Base-by-base conservation (phyloP, 2,888 invertebrate genomes). In the Pyralis farinalis region DNA sequence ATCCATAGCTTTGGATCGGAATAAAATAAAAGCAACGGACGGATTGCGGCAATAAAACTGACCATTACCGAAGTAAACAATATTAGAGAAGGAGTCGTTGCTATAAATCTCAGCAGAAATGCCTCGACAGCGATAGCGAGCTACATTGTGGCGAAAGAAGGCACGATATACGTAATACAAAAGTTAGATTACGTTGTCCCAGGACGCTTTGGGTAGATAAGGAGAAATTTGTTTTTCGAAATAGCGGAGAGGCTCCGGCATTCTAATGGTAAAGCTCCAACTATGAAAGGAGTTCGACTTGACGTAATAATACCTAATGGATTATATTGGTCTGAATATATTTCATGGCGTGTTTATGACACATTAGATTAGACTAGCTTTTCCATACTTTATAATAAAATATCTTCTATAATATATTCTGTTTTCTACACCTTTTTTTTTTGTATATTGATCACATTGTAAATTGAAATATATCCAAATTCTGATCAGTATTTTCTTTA, bases 41-140 rank as follows among this genome's bases (percentile, higher is more conserved):
- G 73, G 72, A 75, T 73, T 64, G 69, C 49, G 50, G 71, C 73
- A 75, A 78, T 78, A 82, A 80, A 78, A 73, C 63, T 80, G 78
- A 72, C 79, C 79, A 71, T 79, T 83, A 81, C 78, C 55, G 65
- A 74, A 84, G 82, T 82, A 83, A 86, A 86, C 84, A 86, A 81
- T 84, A 86, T 86, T 80, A 84, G 71, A 68, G 68, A 75, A 72
- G 69, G 72, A 80, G 69, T 73, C 76, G 55, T 63, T 54, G 68
- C 64, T 58, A 78, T 85, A 86, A 85, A 87, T 87, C 79, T 72
- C 57, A 46, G 55, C 53, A 59, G 63, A 71, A 82, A 83, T 76
- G 76, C 70, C 70, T 64, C 58, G 59, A 61, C 66, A 60, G 71
- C 74, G 76, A 78, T 73, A 71, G 71, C 70, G 55, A 60, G 68